Evolutionary conservation across 2,113 vertebrate genomes (phyloP).

Genomic region (Excalfactoria chinensis): DNA sequence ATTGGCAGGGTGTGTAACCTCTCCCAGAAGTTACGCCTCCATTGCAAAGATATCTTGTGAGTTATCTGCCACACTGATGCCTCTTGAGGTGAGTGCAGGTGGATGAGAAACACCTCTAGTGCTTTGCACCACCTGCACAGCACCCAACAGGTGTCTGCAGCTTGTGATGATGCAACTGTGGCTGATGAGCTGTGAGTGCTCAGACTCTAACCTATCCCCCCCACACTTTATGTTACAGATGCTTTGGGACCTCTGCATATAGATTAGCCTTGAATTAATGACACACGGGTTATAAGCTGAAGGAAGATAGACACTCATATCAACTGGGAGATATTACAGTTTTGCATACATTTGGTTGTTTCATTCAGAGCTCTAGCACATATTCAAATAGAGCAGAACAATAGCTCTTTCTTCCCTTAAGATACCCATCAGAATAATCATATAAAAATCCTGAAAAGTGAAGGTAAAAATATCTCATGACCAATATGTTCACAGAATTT

Average conservation of each 20-base stretch:
- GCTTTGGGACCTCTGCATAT: background rate
- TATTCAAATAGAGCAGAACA: background rate
- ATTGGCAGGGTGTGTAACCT: background rate
- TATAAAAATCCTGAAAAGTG: background rate
- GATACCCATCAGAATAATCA: background rate
- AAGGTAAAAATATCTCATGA: background rate
- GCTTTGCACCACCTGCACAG: accelerated
- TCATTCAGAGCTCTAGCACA: background rate
- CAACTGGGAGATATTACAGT: background rate
- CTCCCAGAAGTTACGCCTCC: background rate
- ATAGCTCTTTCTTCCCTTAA: background rate
- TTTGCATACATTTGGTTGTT: background rate
- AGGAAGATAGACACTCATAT: background rate
- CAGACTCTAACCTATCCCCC: background rate
- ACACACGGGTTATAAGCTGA: accelerated
- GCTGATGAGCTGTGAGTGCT: background rate
- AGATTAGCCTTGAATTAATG: background rate
- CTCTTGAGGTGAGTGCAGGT: accelerated
- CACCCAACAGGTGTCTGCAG: background rate
- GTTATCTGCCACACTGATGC: accelerated
- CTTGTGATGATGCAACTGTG: accelerated
- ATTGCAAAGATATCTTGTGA: background rate
- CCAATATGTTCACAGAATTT: background rate
- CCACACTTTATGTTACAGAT: accelerated
- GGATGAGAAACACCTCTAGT: background rate